Percentiles rank a stretch among this genome's conserved stretches.
Conservation (phyloP, 2,797 vertebrate genomes). For the Anas bahamensis region DNA sequence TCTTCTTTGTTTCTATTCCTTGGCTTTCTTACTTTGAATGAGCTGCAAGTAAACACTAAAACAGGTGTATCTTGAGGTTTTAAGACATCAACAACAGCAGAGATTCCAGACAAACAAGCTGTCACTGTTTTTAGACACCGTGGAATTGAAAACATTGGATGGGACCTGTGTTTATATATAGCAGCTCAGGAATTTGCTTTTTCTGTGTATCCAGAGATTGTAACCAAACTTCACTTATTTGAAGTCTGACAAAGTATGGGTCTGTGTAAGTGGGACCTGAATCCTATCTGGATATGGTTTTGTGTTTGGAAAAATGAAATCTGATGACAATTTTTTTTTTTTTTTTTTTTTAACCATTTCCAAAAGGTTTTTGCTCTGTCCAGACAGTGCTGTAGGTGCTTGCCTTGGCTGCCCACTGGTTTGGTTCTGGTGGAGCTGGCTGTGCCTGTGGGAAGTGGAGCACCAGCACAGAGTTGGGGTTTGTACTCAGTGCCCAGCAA, state of each 20-base stretch:
- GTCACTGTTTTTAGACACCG: conserved; percentile 17
- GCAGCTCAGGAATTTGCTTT: conserved; percentile 27
- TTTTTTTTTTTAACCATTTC: neutral
- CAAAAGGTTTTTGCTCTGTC: neutral
- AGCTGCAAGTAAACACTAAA: neutral
- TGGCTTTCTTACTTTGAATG: neutral
- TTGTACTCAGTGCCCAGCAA: neutral
- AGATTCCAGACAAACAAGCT: conserved; percentile 43
- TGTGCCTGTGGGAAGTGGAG: neutral
- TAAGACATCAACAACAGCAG: conserved; percentile 12
- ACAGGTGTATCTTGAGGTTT: conserved; percentile 24
- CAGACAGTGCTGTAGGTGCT: neutral
- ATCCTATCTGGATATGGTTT: neutral
- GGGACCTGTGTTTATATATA: conserved; percentile 2
- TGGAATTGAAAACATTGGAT: conserved; percentile 8
- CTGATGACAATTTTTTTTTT: neutral
- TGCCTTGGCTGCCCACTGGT: neutral
- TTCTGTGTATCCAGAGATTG: neutral
- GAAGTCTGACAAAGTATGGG: neutral
- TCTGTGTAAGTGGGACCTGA: neutral
- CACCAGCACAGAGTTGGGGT: neutral
- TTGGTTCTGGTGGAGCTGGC: neutral
- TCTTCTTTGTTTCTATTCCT: neutral
- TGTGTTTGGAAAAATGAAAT: neutral
- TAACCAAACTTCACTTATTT: neutral